Conservation (phyloP, 2,797 vertebrate genomes). For the Morus bassanus region DNA sequence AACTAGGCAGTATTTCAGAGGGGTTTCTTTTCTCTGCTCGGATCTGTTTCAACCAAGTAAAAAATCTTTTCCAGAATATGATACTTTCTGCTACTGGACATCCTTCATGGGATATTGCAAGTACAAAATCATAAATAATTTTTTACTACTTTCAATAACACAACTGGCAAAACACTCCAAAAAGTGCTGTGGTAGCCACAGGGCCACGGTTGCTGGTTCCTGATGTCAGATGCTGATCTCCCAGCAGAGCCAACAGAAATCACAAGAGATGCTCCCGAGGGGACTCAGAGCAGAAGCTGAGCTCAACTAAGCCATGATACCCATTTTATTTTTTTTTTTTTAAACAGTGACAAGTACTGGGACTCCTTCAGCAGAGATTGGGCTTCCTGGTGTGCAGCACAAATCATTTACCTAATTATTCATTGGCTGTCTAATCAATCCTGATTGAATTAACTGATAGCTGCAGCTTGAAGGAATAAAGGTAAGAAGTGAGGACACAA, state of each 20-base stretch:
- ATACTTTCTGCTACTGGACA: not conserved
- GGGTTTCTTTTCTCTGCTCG: not conserved
- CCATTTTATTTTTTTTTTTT: not conserved
- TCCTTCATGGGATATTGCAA: not conserved
- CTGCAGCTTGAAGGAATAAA: not conserved
- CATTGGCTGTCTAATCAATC: not conserved
- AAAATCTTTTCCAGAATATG: not conserved
- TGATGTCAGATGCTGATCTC: not conserved
- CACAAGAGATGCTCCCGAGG: fast-evolving
- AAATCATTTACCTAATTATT: not conserved
- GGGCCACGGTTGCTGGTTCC: not conserved
- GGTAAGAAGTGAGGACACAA: not conserved
- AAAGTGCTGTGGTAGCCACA: too few relatives aligned
- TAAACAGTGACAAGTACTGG: not conserved
- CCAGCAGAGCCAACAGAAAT: not conserved
- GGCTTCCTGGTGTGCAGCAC: not conserved
- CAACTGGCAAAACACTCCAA: not conserved
- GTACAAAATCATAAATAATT: not conserved
- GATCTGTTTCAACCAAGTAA: not conserved
- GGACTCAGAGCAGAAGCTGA: not conserved
- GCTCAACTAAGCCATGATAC: not conserved
- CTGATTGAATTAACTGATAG: not conserved
- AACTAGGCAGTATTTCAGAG: not conserved
- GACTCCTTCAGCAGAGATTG: not conserved
- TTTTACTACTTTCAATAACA: not conserved